Base-by-base conservation (phyloP, 92 coral and sea anemone species). In the Heteractis magnifica region DNA sequence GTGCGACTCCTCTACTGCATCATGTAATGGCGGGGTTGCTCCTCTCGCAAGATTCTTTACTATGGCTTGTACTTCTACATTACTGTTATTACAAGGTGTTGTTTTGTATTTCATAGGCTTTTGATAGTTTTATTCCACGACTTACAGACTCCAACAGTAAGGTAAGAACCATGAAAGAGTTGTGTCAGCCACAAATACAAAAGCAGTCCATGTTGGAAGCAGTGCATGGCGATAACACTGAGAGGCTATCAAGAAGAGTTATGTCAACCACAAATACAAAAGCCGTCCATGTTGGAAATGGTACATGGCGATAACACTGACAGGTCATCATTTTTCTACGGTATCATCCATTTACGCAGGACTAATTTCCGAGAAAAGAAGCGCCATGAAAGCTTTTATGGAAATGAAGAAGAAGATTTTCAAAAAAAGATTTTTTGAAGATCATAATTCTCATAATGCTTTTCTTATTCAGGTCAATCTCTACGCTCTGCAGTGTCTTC, bases 61-160 rank as follows among this genome's bases (percentile, higher is more conserved):
- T 34, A 34, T 34, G 44, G 44, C 44, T 2, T 34, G 44, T 34
- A 2, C 44, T 34, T 34, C 44, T 34, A 34, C 44, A 0, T 34
- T 34, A 34, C 44, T 34, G 44, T 34, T 34, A 34, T 34, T 34
- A 34, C 44, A 34, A 34, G 44, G 44, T 34, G 44, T 20, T 56
- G 23, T 0, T 60, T 76, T 72, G 64, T 74, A 8, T 77, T 71
- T 49, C 60, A 15, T 81, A 94, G 99, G 94, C 89, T 11, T 90
- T 96, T 78, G 99, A 96, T 82, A 92, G 87, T 51, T 94, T 90
- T 65, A 83, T 92, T 53, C 98, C 94, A 44, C 96, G 99, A 10
- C 98, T 96, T 16, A 85, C 89, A 68, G 99, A 96, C 85, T 84
- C 95, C n/a, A 96, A 96, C 81, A 96, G 98, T 84, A 96, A 96